These are phyloP conservation scores for Eupithecia centaureata DNA, from an alignment of 2,888 invertebrate genomes.

Conservation along the genomic window DNA sequence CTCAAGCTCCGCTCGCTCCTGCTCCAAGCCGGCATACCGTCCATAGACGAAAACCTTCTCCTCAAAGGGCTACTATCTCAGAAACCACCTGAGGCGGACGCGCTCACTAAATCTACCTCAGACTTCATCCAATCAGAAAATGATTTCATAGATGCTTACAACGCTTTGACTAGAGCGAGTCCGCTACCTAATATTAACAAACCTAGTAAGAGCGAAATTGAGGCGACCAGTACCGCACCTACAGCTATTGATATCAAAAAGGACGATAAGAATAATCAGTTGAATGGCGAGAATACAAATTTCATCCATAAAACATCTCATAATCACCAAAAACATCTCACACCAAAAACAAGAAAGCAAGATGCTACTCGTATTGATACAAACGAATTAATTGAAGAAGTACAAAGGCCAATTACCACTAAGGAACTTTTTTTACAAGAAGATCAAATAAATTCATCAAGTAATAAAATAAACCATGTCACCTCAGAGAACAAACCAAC, in stretches of 20 bases:
- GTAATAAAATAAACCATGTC: slow-evolving; percentile 9
- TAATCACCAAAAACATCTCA: slow-evolving; percentile 24
- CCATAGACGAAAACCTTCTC: slow-evolving; percentile 65
- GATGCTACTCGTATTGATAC: slow-evolving; percentile 4
- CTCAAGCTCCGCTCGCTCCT: slow-evolving; percentile 66
- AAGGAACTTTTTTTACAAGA: slow-evolving; percentile 9
- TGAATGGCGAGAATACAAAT: slow-evolving; percentile 14
- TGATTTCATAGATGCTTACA: slow-evolving; percentile 79
- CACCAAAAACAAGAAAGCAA: slow-evolving; percentile 8
- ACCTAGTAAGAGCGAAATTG: slow-evolving; percentile 22
- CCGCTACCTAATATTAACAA: slow-evolving; percentile 68
- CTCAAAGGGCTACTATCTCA: slow-evolving; percentile 59
- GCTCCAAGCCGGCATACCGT: slow-evolving; percentile 64
- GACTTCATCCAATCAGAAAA: slow-evolving; percentile 76
- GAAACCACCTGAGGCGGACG: slow-evolving; percentile 9
- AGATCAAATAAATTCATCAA: slow-evolving; percentile 14
- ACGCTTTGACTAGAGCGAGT: slow-evolving; percentile 72
- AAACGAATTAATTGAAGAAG: slow-evolving; percentile 11
- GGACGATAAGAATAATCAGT: slow-evolving; percentile 28
- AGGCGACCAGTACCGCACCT: slow-evolving; percentile 17
- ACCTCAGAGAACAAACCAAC: background rate
- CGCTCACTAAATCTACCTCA: slow-evolving; percentile 45
- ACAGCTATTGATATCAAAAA: slow-evolving; percentile 13
- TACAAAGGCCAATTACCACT: slow-evolving; percentile 3
- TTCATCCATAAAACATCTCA: slow-evolving; percentile 19